Evolutionary conservation across 2,113 vertebrate genomes (phyloP).

Genomic region (Corvus hawaiiensis): DNA sequence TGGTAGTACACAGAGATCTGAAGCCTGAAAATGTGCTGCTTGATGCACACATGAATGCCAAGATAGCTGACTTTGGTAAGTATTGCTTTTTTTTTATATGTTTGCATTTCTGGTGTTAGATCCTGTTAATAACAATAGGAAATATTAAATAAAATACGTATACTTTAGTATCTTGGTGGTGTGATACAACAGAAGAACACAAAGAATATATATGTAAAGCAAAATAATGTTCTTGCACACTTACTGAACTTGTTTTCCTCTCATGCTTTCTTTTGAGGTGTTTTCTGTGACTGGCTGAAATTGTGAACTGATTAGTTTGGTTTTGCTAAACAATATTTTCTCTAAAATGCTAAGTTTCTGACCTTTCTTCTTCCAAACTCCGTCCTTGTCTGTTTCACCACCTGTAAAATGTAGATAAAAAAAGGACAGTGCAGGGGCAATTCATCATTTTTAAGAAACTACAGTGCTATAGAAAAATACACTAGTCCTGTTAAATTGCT

Average conservation of each 20-base stretch:
- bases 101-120: background rate
- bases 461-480: background rate
- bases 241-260: background rate
- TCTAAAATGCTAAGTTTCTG: background rate
- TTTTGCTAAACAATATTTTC: background rate
- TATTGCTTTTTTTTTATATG: background rate
- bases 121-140: background rate
- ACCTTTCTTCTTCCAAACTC: background rate
- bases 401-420: background rate
- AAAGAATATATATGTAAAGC: background rate
- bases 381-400: background rate
- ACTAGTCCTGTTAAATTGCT: background rate
- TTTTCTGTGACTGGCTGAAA: background rate
- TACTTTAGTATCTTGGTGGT: background rate
- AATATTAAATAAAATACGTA: background rate
- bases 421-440: background rate
- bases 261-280: background rate
- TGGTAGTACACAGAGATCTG: conserved; percentile 98
- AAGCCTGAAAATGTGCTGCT: conserved; percentile 99
- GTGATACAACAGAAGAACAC: background rate
- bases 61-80: conserved; percentile 98
- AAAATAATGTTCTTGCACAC: background rate
- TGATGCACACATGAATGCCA: conserved; percentile 98
- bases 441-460: background rate
- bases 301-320: background rate